Conservation (phyloP, 2,888 invertebrate species). For the Phyllotreta cruciferae region DNA sequence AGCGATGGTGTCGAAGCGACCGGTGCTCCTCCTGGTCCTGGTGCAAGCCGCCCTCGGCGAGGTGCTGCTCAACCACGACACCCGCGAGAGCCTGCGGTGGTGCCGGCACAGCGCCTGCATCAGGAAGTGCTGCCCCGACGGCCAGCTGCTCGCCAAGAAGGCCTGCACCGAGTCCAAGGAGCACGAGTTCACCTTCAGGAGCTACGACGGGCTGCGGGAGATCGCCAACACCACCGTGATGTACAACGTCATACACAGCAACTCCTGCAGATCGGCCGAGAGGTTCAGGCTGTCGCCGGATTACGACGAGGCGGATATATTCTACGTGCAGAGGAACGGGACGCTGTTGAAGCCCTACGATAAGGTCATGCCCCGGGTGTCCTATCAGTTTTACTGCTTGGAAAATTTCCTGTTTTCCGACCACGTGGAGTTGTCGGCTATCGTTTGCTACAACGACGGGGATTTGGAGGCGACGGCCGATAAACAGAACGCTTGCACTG, state of each 20-base stretch:
- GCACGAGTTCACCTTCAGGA: constrained; percentile 32
- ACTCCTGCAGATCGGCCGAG: constrained; percentile 29
- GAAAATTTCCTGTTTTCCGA: constrained; percentile 28
- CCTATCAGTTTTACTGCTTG: constrained; percentile 39
- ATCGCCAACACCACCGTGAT: constrained; percentile 24
- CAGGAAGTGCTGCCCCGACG: constrained; percentile 44
- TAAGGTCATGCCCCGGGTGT: constrained; percentile 18
- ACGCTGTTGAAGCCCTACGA: constrained; percentile 38
- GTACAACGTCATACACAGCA: constrained; percentile 38
- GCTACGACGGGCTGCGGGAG: constrained; percentile 35
- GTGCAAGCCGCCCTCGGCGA: not conserved
- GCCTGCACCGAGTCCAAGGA: constrained; percentile 28
- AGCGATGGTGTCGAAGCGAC: constrained; percentile 18
- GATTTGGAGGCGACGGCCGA: constrained; percentile 17
- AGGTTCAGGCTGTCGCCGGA: constrained; percentile 34
- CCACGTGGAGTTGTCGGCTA: constrained; percentile 26
- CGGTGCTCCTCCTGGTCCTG: constrained; percentile 5
- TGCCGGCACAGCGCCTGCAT: constrained; percentile 34
- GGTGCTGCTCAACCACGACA: constrained; percentile 30
- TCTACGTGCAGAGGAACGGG: constrained; percentile 42
- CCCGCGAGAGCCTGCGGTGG: constrained; percentile 31
- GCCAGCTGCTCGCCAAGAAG: constrained; percentile 33
- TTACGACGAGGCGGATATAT: constrained; percentile 25
- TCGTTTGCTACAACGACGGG: constrained; percentile 32
- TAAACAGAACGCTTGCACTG: constrained; percentile 3